Evolutionary conservation across 1,140 invertebrate genomes (phyloP).

Genomic region (Pachypeltis micranthus): DNA sequence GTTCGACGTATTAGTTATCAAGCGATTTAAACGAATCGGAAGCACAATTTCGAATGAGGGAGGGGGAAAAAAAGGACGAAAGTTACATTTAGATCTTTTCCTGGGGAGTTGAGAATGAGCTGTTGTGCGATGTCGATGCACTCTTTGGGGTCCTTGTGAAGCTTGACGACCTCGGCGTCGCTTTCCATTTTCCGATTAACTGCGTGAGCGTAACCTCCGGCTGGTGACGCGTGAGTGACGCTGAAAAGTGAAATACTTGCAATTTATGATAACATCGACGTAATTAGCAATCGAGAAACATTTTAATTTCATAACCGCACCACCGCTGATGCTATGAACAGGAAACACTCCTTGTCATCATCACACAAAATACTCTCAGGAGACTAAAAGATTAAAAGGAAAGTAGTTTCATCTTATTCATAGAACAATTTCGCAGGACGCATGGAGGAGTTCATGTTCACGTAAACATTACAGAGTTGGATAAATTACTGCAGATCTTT

Average conservation of each 20-base stretch:
- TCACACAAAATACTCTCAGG: too few species aligned
- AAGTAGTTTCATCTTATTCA: too few species aligned
- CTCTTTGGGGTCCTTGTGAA: slow-evolving; percentile 21
- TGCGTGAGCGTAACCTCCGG: slow-evolving; percentile 42
- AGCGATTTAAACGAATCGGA: neutral
- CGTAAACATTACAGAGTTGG: too few species aligned
- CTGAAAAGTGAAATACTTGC: slow-evolving; percentile 2
- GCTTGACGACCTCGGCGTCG: slow-evolving; percentile 27
- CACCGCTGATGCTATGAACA: too few species aligned
- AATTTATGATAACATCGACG: neutral
- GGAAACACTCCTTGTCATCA: too few species aligned
- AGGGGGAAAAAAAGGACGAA: neutral
- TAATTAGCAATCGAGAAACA: neutral
- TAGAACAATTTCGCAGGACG: too few species aligned
- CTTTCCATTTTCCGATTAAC: slow-evolving; percentile 39
- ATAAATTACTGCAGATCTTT: too few species aligned
- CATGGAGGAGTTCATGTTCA: too few species aligned
- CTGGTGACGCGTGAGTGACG: slow-evolving; percentile 50
- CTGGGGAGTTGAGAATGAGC: slow-evolving; percentile 36
- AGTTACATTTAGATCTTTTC: slow-evolving; percentile 36
- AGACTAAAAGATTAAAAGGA: too few species aligned
- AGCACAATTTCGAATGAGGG: neutral
- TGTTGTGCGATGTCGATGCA: slow-evolving; percentile 40
- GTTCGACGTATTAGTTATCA: too few species aligned
- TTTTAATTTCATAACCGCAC: too few species aligned